phyloP scores from a whole-genome alignment of 2,113 vertebrate species.

The Ardeotis arabs region DNA sequence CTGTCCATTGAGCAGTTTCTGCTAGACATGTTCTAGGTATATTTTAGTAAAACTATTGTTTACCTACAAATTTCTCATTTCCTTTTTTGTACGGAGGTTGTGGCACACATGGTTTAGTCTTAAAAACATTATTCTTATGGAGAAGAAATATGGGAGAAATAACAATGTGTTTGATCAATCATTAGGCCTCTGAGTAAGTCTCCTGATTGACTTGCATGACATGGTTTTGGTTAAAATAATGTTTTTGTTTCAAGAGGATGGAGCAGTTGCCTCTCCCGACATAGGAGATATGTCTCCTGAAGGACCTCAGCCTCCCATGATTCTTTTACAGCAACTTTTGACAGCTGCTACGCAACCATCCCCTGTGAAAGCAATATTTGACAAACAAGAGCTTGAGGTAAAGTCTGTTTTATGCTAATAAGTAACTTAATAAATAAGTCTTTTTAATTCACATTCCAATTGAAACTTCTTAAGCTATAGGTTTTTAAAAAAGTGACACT shows the following conservation, averaged over 20 bases:
- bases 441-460: not conserved
- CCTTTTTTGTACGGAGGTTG: not conserved
- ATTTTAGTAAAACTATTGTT: not conserved
- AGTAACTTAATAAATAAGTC: not conserved
- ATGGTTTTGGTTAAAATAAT: not conserved
- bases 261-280: slow-evolving; percentile 85
- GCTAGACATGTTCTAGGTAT: not conserved
- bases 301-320: slow-evolving; percentile 92
- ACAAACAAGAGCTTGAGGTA: slow-evolving; percentile 97
- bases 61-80: not conserved
- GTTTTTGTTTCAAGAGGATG: slow-evolving; percentile 84
- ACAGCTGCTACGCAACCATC: slow-evolving; percentile 95
- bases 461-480: not conserved
- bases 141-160: not conserved
- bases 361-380: slow-evolving; percentile 96
- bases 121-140: not conserved
- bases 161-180: not conserved
- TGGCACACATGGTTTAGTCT: not conserved
- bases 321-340: slow-evolving; percentile 94
- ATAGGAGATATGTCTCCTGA: slow-evolving; percentile 94
- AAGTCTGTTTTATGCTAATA: not conserved
- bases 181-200: not conserved
- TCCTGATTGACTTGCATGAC: not conserved
- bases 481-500: not conserved
- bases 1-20: not conserved